These are phyloP conservation scores for Lontra canadensis DNA, from an alignment of 2,113 vertebrate genomes.

Conservation along the genomic window DNA sequence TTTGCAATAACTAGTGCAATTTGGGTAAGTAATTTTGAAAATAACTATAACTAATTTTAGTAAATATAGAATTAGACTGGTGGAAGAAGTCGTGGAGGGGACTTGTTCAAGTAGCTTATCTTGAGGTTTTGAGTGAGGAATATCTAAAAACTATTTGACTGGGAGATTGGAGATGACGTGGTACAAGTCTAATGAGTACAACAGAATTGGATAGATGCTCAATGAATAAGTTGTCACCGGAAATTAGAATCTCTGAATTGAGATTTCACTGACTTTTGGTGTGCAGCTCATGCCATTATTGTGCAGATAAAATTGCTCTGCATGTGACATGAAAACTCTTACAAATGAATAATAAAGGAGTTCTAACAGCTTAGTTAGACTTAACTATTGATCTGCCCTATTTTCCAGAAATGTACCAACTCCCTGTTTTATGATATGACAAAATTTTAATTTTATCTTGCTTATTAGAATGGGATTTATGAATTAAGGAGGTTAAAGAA, in stretches of 20 bases:
- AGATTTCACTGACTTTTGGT: not conserved
- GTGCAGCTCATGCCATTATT: not conserved
- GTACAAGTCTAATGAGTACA: not conserved
- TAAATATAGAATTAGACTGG: not conserved
- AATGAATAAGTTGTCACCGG: not conserved
- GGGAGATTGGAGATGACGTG: not conserved
- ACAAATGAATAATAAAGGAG: not conserved
- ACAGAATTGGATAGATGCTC: not conserved
- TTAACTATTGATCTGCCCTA: not conserved
- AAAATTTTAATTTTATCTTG: conserved; percentile 1
- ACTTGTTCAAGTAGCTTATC: not conserved
- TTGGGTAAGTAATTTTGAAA: not conserved
- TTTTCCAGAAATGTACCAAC: not conserved
- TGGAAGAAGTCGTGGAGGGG: not conserved
- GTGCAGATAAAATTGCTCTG: not conserved
- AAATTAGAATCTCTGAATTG: not conserved
- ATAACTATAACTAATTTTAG: not conserved
- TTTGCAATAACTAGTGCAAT: not conserved
- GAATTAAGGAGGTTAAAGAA: not conserved
- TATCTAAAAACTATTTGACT: not conserved
- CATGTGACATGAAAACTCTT: not conserved
- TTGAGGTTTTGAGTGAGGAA: not conserved
- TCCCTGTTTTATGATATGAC: not conserved
- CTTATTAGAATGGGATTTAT: not conserved
- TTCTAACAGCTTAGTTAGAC: not conserved